phyloP scores from a whole-genome alignment of 2,113 vertebrate genomes.

The Merops nubicus region DNA sequence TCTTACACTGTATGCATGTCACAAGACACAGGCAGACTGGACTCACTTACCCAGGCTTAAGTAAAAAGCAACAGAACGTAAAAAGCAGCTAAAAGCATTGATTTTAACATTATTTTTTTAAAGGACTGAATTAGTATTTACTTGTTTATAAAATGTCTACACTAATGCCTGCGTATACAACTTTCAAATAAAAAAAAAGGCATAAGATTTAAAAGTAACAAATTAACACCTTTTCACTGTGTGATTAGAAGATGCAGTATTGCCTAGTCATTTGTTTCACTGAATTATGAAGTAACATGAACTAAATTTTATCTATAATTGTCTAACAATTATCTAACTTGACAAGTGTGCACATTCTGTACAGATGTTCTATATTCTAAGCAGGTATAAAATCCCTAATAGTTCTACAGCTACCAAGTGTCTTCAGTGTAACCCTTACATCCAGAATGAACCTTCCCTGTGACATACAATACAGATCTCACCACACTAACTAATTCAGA shows the following conservation, averaged over 20 bases:
- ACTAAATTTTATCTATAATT: neutral
- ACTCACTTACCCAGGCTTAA: neutral
- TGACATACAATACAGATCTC: neutral
- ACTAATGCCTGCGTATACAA: neutral
- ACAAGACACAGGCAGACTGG: neutral
- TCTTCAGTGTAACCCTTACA: neutral
- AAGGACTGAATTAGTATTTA: neutral
- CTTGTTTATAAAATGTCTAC: neutral
- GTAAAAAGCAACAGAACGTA: neutral
- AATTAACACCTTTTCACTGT: neutral
- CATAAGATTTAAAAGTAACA: neutral
- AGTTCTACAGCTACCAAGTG: neutral
- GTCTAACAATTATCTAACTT: no score
- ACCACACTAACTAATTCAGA: neutral
- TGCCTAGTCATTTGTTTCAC: neutral
- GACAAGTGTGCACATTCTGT: rapidly evolving
- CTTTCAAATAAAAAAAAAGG: neutral
- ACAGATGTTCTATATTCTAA: neutral
- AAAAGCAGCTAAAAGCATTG: neutral
- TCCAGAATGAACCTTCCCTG: neutral
- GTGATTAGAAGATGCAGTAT: neutral
- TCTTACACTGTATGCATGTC: neutral
- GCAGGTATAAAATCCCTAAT: neutral
- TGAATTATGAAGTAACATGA: rapidly evolving
- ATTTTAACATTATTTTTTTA: neutral